Percentiles rank a stretch among this genome's conserved stretches.
These are phyloP conservation scores for Otis tarda DNA, from an alignment of 2,113 vertebrate species.

Conservation along the genomic window DNA sequence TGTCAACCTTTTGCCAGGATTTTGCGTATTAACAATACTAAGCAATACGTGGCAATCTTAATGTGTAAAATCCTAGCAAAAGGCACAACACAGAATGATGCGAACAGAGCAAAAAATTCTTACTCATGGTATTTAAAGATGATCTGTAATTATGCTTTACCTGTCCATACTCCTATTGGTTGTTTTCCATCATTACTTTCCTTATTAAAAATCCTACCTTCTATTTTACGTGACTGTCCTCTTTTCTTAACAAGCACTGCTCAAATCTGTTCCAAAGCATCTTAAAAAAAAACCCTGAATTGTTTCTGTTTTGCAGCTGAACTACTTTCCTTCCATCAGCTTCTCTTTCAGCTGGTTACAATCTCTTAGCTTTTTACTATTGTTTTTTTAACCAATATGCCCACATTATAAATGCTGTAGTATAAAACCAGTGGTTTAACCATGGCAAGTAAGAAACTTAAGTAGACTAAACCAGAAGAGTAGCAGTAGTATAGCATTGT, in stretches of 20 bases:
- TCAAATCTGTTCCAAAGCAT: not conserved
- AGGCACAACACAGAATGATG: conserved; percentile 38
- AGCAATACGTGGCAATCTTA: conserved; percentile 65
- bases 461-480: not conserved
- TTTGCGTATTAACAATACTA: conserved; percentile 65
- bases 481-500: not conserved
- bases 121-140: conserved; percentile 2
- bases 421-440: not conserved
- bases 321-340: not conserved
- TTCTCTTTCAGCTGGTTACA: not conserved
- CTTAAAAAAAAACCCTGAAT: not conserved
- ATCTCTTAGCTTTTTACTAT: not conserved
- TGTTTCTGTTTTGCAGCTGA: not conserved
- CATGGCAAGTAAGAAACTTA: not conserved
- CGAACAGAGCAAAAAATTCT: not conserved
- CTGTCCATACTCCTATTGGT: not conserved
- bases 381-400: not conserved
- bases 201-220: not conserved
- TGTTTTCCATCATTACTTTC: not conserved
- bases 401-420: not conserved
- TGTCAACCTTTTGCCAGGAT: conserved; percentile 58
- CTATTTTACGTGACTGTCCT: not conserved
- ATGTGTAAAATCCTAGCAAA: conserved; percentile 66
- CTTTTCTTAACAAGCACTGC: not conserved
- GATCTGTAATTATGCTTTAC: conserved; percentile 14